phyloP scores from a whole-genome alignment of 2,113 vertebrate species.

The Xenopus tropicalis region UCB_Xtro_10.0 CM004445.2:86917001-86917500 shows the following conservation, averaged over 20 bases:
- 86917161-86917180: too few species aligned
- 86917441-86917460: not conserved
- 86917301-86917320: constrained; percentile 93
- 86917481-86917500: too few species aligned
- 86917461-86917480: not conserved
- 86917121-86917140: constrained; percentile 5
- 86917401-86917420: constrained; percentile 95
- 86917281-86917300: constrained; percentile 97
- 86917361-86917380: constrained; percentile 94
- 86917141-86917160: too few species aligned
- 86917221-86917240: too few species aligned
- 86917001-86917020: constrained; percentile 94
- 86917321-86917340: constrained; percentile 92
- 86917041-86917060: constrained; percentile 96
- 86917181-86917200: too few species aligned
- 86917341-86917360: constrained; percentile 96
- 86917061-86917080: constrained; percentile 93
- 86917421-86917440: constrained; percentile 94
- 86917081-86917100: constrained; percentile 92
- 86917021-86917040: constrained; percentile 89
- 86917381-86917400: constrained; percentile 94
- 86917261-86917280: not conserved
- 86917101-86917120: constrained; percentile 98
- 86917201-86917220: too few species aligned
- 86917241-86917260: too few species aligned